phyloP scores from a whole-genome alignment of 2,113 vertebrate species.

The Chrysemys picta region DNA sequence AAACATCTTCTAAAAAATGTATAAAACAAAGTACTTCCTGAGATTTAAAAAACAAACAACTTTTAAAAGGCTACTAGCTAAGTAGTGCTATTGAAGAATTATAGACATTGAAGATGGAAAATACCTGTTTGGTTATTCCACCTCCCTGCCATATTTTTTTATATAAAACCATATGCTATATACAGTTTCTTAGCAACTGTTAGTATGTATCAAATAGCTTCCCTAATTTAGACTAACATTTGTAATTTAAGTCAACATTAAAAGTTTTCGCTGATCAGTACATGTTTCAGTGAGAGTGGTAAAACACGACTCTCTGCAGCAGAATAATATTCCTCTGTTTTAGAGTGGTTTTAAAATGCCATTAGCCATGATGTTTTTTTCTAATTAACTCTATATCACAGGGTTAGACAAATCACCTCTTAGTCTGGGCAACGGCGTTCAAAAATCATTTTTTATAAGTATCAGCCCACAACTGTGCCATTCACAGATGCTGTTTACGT shows the following conservation, averaged over 20 bases:
- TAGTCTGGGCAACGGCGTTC: constrained; percentile 53
- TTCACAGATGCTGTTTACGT: constrained; percentile 25
- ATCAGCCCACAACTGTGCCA: constrained; percentile 62
- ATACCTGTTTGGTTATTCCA: not conserved
- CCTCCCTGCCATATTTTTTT: not conserved
- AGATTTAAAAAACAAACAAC: not conserved
- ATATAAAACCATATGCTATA: not conserved
- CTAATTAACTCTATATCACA: constrained; percentile 71
- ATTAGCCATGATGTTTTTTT: constrained; percentile 65
- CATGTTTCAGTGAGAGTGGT: constrained; percentile 26
- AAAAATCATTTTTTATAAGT: constrained; percentile 63
- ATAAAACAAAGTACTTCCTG: accelerated
- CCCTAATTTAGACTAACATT: constrained; percentile 9
- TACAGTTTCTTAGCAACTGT: constrained; percentile 3
- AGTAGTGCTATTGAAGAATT: not conserved
- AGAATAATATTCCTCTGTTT: constrained; percentile 62
- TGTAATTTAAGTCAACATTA: not conserved
- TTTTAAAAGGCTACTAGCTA: not conserved
- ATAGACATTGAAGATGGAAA: not conserved
- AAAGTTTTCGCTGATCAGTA: constrained; percentile 57
- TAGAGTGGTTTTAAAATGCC: constrained; percentile 65
- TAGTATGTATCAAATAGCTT: constrained; percentile 21
- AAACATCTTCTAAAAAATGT: not conserved
- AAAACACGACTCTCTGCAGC: constrained; percentile 60
- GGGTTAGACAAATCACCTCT: constrained; percentile 59